A percentile compares a stretch with the other conserved stretches of the same genome.
Conservation (phyloP, 2,113 vertebrate species). For the human (Homo sapiens) region DNA sequence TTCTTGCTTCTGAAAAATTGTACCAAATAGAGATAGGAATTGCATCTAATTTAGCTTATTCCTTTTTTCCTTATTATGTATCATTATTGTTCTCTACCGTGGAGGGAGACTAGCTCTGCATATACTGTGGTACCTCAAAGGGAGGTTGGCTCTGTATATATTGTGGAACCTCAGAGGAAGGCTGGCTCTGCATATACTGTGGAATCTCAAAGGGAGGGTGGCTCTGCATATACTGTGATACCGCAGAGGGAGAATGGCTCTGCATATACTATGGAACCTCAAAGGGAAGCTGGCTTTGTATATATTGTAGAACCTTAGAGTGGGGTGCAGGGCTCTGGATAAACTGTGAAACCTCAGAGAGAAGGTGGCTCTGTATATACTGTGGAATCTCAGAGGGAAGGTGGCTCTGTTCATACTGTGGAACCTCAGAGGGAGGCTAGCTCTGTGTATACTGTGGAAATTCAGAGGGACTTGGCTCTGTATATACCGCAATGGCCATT, state of each 20-base stretch:
- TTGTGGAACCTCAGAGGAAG: neutral
- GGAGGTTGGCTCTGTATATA: neutral
- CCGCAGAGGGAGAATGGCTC: neutral
- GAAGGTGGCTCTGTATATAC: neutral
- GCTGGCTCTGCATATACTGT: neutral
- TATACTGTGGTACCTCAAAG: too few species aligned
- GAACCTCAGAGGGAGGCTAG: neutral
- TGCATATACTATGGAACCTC: accelerated
- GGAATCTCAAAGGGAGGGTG: neutral
- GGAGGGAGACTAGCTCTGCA: neutral
- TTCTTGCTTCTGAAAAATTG: constrained; percentile 10
- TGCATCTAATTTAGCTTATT: neutral
- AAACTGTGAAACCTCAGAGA: neutral
- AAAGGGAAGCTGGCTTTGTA: neutral
- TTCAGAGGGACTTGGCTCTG: neutral
- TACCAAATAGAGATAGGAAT: neutral
- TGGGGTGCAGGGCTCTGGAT: neutral
- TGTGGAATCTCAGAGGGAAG: too few species aligned
- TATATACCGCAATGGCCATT: neutral
- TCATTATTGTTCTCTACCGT: neutral
- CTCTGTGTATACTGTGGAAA: neutral
- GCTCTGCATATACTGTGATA: neutral
- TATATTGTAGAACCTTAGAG: too few species aligned
- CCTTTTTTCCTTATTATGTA: neutral
- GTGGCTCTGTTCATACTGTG: neutral